phyloP scores from a whole-genome alignment of 2,888 invertebrate species.

The Nomada ruficornis region DNA sequence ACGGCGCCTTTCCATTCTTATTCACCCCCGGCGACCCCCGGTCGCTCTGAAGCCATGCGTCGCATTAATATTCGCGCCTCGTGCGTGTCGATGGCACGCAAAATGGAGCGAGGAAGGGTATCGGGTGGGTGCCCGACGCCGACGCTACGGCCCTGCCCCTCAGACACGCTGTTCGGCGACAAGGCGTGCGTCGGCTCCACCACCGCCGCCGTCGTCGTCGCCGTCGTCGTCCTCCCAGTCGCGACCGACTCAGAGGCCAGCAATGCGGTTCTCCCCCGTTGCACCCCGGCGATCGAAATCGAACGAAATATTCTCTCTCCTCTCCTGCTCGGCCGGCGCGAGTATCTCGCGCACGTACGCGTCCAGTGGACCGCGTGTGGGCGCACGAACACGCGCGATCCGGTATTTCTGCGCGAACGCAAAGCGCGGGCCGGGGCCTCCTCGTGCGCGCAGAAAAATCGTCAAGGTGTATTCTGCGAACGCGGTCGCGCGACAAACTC shows the following conservation, averaged over 20 bases:
- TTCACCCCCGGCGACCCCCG: constrained; percentile 18
- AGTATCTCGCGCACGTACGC: constrained; percentile 25
- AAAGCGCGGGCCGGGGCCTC: constrained; percentile 1
- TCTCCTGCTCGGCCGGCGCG: constrained; percentile 8
- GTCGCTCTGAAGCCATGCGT: background rate
- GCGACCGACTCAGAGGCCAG: constrained; percentile 77
- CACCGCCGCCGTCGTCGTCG: constrained; percentile 29
- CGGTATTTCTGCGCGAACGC: constrained; percentile 12
- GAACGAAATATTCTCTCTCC: constrained; percentile 72
- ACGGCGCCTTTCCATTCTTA: constrained; percentile 13
- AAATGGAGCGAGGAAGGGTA: background rate
- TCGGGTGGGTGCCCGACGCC: constrained; percentile 37
- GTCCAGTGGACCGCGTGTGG: constrained; percentile 8
- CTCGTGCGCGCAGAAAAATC: constrained; percentile 38
- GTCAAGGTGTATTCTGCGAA: constrained; percentile 30
- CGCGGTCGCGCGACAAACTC: constrained; percentile 11
- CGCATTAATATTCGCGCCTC: constrained; percentile 23
- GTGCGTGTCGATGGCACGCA: constrained; percentile 10
- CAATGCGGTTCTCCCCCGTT: constrained; percentile 78
- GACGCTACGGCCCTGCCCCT: constrained; percentile 55
- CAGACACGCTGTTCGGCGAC: constrained; percentile 34
- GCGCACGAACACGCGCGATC: constrained; percentile 30
- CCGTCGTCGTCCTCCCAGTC: constrained; percentile 45
- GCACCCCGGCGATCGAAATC: constrained; percentile 76
- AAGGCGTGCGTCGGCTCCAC: constrained; percentile 39